phyloP scores from a whole-genome alignment of 2,797 vertebrate genomes.

The Chelmon rostratus region DNA sequence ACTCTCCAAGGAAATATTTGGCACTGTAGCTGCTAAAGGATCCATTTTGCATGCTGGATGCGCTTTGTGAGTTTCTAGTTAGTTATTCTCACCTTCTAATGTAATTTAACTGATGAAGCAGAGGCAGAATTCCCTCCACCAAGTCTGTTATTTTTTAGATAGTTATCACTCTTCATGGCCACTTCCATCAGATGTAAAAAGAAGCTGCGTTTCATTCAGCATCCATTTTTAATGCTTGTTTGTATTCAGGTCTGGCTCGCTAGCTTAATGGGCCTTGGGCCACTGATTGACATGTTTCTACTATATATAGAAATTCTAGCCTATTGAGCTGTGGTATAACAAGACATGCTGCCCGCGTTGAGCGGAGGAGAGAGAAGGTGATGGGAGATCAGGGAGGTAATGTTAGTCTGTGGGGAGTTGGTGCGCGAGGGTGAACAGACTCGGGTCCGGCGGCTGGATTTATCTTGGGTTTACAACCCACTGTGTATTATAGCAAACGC shows the following conservation, averaged over 20 bases:
- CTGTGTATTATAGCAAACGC: too few species aligned
- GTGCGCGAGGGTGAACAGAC: too few species aligned
- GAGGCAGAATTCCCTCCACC: too few species aligned
- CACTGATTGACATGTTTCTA: background rate
- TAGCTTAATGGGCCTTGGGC: background rate
- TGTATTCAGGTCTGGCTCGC: background rate
- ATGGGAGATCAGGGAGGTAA: too few species aligned
- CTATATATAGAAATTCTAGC: background rate
- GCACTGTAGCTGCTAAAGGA: background rate
- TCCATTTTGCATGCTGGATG: background rate
- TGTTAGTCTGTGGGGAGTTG: too few species aligned
- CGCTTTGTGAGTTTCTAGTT: background rate
- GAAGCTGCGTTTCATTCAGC: background rate
- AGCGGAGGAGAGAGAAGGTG: too few species aligned
- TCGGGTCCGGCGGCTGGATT: too few species aligned
- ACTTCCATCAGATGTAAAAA: background rate
- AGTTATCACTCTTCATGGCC: background rate
- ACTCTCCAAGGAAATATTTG: background rate
- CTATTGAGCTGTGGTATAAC: too few species aligned
- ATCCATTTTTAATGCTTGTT: background rate
- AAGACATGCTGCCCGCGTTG: too few species aligned
- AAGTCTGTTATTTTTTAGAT: too few species aligned
- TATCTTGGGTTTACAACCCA: too few species aligned
- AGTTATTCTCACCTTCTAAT: background rate
- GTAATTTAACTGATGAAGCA: background rate